phyloP scores from a whole-genome alignment of 2,888 invertebrate species.

The Drosophila pseudotakahashii region DNA sequence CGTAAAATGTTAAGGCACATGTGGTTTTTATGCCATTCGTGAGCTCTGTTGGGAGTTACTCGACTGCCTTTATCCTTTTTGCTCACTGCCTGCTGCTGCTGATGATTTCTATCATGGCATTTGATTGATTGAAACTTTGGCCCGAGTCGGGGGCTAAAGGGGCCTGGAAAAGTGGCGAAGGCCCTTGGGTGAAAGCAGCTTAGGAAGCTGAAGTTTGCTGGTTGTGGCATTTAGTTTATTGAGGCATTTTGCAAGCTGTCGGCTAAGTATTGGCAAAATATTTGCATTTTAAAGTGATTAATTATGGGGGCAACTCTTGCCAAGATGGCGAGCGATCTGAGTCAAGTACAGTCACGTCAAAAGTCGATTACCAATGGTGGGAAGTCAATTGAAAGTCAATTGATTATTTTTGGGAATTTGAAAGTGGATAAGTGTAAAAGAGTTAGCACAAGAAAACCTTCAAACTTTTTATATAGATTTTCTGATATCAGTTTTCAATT shows the following conservation, averaged over 20 bases:
- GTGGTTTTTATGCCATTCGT: constrained; percentile 66
- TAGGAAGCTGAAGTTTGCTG: constrained; percentile 19
- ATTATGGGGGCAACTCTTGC: constrained; percentile 35
- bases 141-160: constrained; percentile 7
- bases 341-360: constrained; percentile 13
- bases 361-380: background rate
- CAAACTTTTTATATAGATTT: no score
- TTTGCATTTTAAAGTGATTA: constrained; percentile 69
- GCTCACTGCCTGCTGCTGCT: constrained; percentile 44
- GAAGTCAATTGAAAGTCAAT: constrained; percentile 11
- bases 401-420: background rate
- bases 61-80: constrained; percentile 22
- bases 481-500: no score
- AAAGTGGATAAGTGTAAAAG: no score
- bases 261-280: constrained; percentile 34
- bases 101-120: constrained; percentile 67
- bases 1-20: constrained; percentile 67
- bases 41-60: constrained; percentile 25
- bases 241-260: constrained; percentile 26
- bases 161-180: background rate
- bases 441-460: no score
- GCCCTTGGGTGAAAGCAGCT: constrained; percentile 14
- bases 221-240: constrained; percentile 41
- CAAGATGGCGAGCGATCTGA: background rate
- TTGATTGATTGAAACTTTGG: constrained; percentile 71